Evolutionary conservation across 64 coral and sea anemone species (phyloP), one percentile per base, ranked within the genome.

Genomic region (Platygyra sinensis): DNA sequence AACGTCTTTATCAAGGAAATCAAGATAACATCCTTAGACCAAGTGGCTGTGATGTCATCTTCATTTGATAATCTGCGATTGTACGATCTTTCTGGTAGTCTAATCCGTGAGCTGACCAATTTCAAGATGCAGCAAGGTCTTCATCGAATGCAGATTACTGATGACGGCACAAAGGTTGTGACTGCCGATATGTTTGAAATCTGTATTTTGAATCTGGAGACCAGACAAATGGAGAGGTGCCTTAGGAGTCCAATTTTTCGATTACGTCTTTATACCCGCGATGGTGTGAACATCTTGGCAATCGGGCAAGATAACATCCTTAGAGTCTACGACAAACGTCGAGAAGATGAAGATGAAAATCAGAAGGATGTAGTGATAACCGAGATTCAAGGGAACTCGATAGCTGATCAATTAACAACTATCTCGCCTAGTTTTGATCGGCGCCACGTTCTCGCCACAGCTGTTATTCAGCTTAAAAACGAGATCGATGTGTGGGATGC

Each of bases 301-400:
- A 62, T 91, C n/a, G 91, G 95, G 27, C 83, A 94, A 49, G 95
- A 96, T 39, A 89, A 93, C 31, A 86, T 94, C 6, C 88, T 96
- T 0, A 88, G 95, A 0, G 88, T 96, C 20, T 96, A 73, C 78
- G 95, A 97, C 72, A 97, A 72, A 79, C 87, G 85, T 51, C 91
- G 91, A 52, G 95, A 94, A 62, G 88, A 89, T 24, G 80, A 87
- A 78, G 95, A 96, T 54, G 95, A 96, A 81, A 96, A 96, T 29
- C 61, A 87, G 31, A 78, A 78, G 7, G 95, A 96, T 5, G 87
- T 87, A 24, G 51, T 60, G 14, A 8, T 96, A 4, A 84, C 8
- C 2, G 60, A 93, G 22, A 87, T 94, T 78, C 88, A 96, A 67
- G 95, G 67, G 51, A 14, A 75, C 73, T 94, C 88, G 31, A 73